These are phyloP conservation scores for Ericerus pela DNA, from an alignment of 1,140 invertebrate genomes.

Conservation along the genomic window DNA sequence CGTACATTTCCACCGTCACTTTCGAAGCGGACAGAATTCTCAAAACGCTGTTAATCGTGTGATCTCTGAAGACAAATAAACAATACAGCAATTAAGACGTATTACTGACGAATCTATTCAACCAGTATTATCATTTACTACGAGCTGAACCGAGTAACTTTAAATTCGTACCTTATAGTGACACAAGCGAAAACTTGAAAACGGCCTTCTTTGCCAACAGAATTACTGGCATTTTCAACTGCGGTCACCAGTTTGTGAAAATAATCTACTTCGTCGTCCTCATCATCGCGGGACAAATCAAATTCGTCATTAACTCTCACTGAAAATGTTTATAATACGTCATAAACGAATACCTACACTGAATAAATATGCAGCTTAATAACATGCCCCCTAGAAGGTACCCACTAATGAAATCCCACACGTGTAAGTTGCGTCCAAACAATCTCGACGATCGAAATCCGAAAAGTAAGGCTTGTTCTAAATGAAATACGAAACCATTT, in stretches of 20 bases:
- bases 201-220: constrained; percentile 93
- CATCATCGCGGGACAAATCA: constrained; percentile 13
- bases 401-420: constrained; percentile 95
- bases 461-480: constrained; percentile 87
- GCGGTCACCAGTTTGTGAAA: constrained; percentile 19
- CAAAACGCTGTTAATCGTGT: constrained; percentile 76
- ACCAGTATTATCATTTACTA: constrained; percentile 13
- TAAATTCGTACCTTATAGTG: constrained; percentile 52
- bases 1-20: constrained; percentile 83
- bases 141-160: not conserved
- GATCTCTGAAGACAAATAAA: constrained; percentile 54
- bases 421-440: constrained; percentile 85
- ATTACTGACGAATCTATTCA: too few relatives aligned
- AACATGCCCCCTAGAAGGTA: constrained; percentile 19
- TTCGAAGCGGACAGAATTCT: constrained; percentile 76
- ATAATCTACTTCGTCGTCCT: constrained; percentile 19
- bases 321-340: constrained; percentile 33
- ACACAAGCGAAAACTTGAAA: constrained; percentile 94
- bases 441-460: constrained; percentile 83
- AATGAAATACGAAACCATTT: constrained; percentile 74
- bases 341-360: not conserved
- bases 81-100: not conserved
- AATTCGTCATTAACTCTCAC: constrained; percentile 64
- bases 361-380: not conserved
- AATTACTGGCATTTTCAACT: constrained; percentile 47